Percentiles rank a stretch among this genome's conserved stretches.
phyloP scores from a whole-genome alignment of 37 sponge, comb jelly and placozoan species.

The Oscarella lobularis region DNA sequence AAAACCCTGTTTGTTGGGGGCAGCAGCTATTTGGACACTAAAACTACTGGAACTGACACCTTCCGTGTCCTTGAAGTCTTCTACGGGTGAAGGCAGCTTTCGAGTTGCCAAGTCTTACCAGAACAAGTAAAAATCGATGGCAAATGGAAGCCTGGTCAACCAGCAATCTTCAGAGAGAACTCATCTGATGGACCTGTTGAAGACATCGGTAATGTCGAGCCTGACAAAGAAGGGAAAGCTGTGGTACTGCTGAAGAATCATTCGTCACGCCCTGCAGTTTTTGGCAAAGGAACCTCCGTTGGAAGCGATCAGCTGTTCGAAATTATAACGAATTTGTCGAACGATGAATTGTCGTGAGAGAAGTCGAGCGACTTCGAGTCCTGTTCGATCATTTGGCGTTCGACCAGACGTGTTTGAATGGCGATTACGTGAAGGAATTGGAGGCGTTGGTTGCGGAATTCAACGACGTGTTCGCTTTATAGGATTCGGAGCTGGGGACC shows the following conservation, averaged over 20 bases:
- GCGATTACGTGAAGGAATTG: too few species aligned
- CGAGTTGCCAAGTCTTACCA: too few species aligned
- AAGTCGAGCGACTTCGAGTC: background rate
- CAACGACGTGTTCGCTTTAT: slow-evolving; percentile 24
- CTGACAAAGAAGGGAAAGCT: background rate
- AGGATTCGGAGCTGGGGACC: slow-evolving; percentile 18
- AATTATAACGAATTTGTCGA: background rate
- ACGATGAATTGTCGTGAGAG: background rate
- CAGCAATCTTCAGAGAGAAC: background rate
- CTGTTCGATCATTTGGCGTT: too few species aligned
- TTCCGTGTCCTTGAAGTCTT: too few species aligned
- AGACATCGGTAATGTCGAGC: too few species aligned
- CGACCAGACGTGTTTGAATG: too few species aligned
- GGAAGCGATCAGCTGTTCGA: background rate
- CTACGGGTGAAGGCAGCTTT: too few species aligned
- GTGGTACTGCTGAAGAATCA: background rate
- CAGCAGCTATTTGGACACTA: background rate
- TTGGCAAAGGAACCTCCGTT: background rate
- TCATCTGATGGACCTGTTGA: too few species aligned
- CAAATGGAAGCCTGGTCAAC: background rate
- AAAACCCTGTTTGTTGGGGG: background rate
- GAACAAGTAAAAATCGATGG: background rate
- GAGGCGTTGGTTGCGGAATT: background rate
- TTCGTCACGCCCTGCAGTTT: background rate
- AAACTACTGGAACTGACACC: background rate